Conservation (phyloP, 30 jellyfish, hydroid and myxozoan species). For the Turritopsis dohrnii region DNA sequence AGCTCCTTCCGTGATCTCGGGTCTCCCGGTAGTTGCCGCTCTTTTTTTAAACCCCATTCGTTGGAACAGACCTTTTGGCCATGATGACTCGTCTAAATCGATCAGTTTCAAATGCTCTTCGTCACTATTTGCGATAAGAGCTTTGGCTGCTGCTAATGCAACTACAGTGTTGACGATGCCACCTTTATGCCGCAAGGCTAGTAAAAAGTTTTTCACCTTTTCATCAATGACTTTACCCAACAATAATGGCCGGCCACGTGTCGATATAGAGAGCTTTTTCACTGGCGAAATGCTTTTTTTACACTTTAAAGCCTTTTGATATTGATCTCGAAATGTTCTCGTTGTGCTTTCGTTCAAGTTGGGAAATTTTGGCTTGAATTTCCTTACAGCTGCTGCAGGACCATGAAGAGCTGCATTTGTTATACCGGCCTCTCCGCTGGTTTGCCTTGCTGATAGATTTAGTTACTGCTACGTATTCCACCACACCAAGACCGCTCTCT, state of each 20-base stretch:
- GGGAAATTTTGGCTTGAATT: too few species aligned
- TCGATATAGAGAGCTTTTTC: not conserved
- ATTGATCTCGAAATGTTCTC: too few species aligned
- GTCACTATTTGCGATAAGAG: constrained; percentile 20
- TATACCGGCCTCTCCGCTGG: too few species aligned
- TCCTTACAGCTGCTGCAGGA: too few species aligned
- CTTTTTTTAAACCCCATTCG: constrained; percentile 35
- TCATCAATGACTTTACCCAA: constrained; percentile 5
- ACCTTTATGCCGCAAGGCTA: not conserved
- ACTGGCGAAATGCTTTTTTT: not conserved
- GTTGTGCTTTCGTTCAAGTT: too few species aligned
- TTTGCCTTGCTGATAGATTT: too few species aligned
- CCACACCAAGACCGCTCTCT: too few species aligned
- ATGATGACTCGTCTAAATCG: constrained; percentile 4
- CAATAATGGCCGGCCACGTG: not conserved
- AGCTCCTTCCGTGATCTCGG: too few species aligned
- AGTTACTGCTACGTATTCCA: too few species aligned
- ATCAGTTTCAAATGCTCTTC: constrained; percentile 9
- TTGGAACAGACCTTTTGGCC: constrained; percentile 9
- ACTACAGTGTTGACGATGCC: constrained; percentile 17
- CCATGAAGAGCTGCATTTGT: too few species aligned
- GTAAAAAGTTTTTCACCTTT: not conserved
- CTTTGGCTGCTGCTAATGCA: constrained; percentile 2
- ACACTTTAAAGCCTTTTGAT: too few species aligned
- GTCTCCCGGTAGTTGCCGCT: too few species aligned